phyloP scores from a whole-genome alignment of 2,888 invertebrate species.

The Chromoteleia sp. region DNA sequence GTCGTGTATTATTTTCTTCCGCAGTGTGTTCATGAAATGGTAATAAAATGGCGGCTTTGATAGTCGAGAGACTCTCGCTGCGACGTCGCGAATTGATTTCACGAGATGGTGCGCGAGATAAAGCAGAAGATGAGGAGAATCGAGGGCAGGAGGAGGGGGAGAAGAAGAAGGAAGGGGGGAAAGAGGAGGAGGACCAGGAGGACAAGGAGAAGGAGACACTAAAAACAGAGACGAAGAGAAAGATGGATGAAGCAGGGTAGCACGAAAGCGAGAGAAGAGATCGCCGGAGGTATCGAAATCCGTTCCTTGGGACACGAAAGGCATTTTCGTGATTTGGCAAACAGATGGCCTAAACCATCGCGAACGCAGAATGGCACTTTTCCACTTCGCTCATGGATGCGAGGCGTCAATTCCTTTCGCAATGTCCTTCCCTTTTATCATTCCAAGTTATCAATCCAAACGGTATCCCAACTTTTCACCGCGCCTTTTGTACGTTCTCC shows the following conservation, averaged over 20 bases:
- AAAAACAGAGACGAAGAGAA: too few species aligned
- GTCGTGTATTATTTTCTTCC: constrained; percentile 51
- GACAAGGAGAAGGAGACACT: neutral
- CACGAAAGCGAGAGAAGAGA: neutral
- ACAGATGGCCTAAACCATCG: constrained; percentile 6
- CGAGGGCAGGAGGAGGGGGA: neutral
- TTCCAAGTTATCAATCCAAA: too few species aligned
- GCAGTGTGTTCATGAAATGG: constrained; percentile 55
- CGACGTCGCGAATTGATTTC: constrained; percentile 58
- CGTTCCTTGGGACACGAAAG: constrained; percentile 36
- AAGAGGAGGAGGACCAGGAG: neutral
- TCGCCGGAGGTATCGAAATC: constrained; percentile 25
- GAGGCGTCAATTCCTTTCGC: too few species aligned
- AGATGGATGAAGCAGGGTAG: too few species aligned
- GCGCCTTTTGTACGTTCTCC: too few species aligned
- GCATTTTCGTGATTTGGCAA: constrained; percentile 44
- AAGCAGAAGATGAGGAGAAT: neutral
- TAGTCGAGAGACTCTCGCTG: constrained; percentile 46
- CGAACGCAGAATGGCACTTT: constrained; percentile 33
- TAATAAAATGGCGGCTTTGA: constrained; percentile 57
- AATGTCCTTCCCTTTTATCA: too few species aligned
- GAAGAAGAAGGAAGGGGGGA: neutral
- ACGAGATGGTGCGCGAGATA: constrained; percentile 31
- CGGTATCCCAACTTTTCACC: too few species aligned
- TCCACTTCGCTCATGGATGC: constrained; percentile 29